These are phyloP conservation scores for Deroptyus accipitrinus DNA, from an alignment of 2,113 vertebrate species.

Conservation along the genomic window DNA sequence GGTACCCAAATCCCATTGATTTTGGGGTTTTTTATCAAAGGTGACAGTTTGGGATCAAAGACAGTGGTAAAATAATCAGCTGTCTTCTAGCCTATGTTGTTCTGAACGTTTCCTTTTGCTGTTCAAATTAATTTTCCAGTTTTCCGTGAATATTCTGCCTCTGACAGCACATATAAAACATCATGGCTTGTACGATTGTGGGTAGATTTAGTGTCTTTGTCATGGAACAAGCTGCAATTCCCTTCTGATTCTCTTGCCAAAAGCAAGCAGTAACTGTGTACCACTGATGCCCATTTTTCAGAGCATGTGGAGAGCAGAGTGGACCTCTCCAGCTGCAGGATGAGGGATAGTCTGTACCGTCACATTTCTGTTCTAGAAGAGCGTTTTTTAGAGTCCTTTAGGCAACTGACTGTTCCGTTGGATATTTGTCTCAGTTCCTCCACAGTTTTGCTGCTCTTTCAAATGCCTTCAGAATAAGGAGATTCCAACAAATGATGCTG, in stretches of 20 bases:
- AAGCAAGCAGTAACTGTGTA: background rate
- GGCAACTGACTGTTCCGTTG: background rate
- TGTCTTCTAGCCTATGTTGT: background rate
- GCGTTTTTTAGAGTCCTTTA: background rate
- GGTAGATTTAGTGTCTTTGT: background rate
- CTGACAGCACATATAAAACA: background rate
- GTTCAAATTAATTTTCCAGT: background rate
- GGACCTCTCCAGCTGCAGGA: background rate
- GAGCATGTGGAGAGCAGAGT: background rate
- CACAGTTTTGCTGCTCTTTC: background rate
- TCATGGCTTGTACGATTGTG: background rate
- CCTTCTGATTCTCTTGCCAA: background rate
- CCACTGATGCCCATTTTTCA: background rate
- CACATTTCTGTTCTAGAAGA: background rate
- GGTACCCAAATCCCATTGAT: background rate
- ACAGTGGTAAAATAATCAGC: background rate
- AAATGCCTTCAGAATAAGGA: conserved; percentile 17
- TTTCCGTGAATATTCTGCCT: background rate
- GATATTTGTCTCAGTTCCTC: background rate
- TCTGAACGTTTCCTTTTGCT: background rate
- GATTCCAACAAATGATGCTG: background rate
- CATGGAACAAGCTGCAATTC: background rate
- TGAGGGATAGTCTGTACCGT: background rate
- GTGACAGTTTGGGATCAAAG: background rate
- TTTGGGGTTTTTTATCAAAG: background rate